Evolutionary conservation across 2,888 invertebrate genomes (phyloP).

Genomic region (Embidobia sp.): DNA sequence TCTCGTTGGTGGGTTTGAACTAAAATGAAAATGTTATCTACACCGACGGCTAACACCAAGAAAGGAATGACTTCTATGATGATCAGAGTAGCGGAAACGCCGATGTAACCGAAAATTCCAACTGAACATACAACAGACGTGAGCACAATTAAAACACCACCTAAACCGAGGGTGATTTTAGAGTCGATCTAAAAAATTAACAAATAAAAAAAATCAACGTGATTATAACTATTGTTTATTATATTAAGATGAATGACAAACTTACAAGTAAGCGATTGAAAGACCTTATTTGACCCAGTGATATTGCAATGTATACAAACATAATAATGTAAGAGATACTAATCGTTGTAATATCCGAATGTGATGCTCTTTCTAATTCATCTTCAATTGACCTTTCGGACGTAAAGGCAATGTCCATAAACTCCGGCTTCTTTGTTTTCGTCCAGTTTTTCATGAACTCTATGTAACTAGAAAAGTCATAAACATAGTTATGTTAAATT

Average conservation of each 20-base stretch:
- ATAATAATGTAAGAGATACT: slow-evolving; percentile 97
- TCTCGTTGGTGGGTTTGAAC: slow-evolving; percentile 97
- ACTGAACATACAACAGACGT: slow-evolving; percentile 96
- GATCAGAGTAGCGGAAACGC: slow-evolving; percentile 96
- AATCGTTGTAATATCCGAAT: slow-evolving; percentile 96
- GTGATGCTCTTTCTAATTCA: slow-evolving; percentile 94
- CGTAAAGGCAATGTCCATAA: slow-evolving; percentile 92
- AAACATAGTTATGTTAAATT: too few species aligned
- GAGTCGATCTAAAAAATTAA: slow-evolving; percentile 88
- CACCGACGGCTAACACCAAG: slow-evolving; percentile 98
- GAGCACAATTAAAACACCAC: slow-evolving; percentile 96
- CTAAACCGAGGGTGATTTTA: slow-evolving; percentile 97
- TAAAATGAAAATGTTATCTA: slow-evolving; percentile 99
- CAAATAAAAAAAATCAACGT: not conserved
- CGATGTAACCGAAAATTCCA: slow-evolving; percentile 95
- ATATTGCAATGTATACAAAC: slow-evolving; percentile 98
- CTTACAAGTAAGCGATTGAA: slow-evolving; percentile 85
- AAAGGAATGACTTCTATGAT: slow-evolving; percentile 99
- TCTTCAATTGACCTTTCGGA: slow-evolving; percentile 97
- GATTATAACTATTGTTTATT: not conserved
- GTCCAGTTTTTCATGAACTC: slow-evolving; percentile 92
- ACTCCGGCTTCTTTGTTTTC: slow-evolving; percentile 84
- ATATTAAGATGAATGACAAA: slow-evolving; percentile 5
- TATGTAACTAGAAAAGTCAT: slow-evolving; percentile 84
- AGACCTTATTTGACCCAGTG: slow-evolving; percentile 93